Evolutionary conservation across 2,888 invertebrate genomes (phyloP), one percentile per base, ranked within the genome.

Genomic region (Taenaris catops): DNA sequence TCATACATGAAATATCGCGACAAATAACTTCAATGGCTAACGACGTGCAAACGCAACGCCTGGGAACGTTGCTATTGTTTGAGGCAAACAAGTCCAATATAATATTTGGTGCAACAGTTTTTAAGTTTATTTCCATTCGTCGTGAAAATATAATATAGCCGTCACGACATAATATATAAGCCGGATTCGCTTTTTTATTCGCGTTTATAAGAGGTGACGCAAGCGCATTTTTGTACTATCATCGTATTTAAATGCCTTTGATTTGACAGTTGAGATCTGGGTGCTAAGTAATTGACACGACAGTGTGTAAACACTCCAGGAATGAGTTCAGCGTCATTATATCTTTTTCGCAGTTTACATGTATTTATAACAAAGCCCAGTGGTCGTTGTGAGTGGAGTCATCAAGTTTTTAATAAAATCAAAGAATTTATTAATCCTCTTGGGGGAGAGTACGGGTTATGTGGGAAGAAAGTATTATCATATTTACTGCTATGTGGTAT

Each of bases 121-220:
- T 42, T 26, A 21, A 25, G 25, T 37, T 24, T 25, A 32, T 38
- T 9, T 25, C 26, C 25, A 37, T 37, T 25, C 33, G 29, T 36
- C 31, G 31, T 33, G 35, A 35, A 24, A 24, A 55, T 48, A 59
- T 68, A 67, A 63, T 58, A 51, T 50, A 49, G 49, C 59, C 55
- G 64, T 69, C 66, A 67, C 52, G 48, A 52, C 54, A 55, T n/a
- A n/a, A n/a, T n/a, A n/a, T 61, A 52, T 54, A 55, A 81, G 69
- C 79, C 81, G 81, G 81, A 81, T 80, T 63, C 66, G 56, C 45
- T 63, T 70, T 76, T 66, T 74, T 72, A 52, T 70, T 63, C 63
- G 60, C 60, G 57, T 57, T 57, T 57, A 53, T 55, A 48, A 51
- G 47, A 38, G 52, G 55, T 81, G 80, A 80, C 75, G 81, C 52